A percentile compares a stretch with the other conserved stretches of the same genome.
These are phyloP conservation scores for Leptura quadrifasciata DNA, from an alignment of 2,888 invertebrate species.

Conservation along the genomic window DNA sequence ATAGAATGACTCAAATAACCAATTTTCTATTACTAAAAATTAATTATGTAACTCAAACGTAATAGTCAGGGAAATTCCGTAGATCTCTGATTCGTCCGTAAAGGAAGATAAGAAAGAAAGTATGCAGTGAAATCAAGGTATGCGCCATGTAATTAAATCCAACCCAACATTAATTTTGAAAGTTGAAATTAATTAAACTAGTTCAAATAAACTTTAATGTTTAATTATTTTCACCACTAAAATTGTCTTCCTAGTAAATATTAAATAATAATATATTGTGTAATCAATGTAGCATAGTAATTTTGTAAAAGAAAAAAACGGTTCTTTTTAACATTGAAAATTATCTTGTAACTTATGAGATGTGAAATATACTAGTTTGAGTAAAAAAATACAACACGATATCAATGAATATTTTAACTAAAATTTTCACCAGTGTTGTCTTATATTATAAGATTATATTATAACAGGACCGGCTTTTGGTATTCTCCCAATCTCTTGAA, in stretches of 20 bases:
- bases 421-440: too few species aligned
- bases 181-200: background rate
- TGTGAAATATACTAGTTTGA: too few species aligned
- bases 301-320: too few species aligned
- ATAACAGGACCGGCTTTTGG: too few species aligned
- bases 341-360: too few species aligned
- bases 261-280: background rate
- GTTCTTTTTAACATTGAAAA: too few species aligned
- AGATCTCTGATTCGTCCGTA: background rate
- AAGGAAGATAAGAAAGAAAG: background rate
- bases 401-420: too few species aligned
- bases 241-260: background rate
- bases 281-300: background rate
- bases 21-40: too few species aligned
- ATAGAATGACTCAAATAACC: too few species aligned
- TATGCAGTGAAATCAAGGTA: background rate
- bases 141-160: background rate
- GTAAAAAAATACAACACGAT: too few species aligned
- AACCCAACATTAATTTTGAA: background rate
- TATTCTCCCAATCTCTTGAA: too few species aligned
- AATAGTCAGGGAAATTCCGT: background rate
- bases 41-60: background rate
- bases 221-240: background rate
- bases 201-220: background rate
- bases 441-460: too few species aligned